Conservation (phyloP, 2,888 invertebrate species). For the Clepsis dumicolana region DNA sequence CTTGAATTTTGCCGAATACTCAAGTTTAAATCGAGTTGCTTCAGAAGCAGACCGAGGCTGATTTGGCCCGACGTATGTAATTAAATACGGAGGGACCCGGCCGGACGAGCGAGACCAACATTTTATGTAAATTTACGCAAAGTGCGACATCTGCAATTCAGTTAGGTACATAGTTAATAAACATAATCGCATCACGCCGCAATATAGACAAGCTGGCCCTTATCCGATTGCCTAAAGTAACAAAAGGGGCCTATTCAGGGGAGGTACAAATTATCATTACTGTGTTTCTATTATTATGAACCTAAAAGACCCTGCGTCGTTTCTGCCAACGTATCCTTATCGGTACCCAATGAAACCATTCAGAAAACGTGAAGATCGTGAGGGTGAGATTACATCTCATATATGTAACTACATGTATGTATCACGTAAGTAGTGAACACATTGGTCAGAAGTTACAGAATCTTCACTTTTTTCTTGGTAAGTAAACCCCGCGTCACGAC, state of each 20-base stretch:
- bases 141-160: constrained; percentile 58
- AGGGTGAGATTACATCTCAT: background rate
- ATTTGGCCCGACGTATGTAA: constrained; percentile 63
- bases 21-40: constrained; percentile 56
- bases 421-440: background rate
- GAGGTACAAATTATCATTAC: constrained; percentile 5
- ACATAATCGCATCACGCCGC: constrained; percentile 44
- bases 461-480: background rate
- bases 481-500: background rate
- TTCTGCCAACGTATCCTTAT: background rate
- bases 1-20: constrained; percentile 40
- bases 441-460: background rate
- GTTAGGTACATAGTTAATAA: constrained; percentile 52
- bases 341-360: background rate
- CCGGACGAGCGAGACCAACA: constrained; percentile 51
- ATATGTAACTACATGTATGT: too few relatives aligned
- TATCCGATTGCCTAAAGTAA: constrained; percentile 50
- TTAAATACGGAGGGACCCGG: constrained; percentile 58
- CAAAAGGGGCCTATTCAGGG: background rate
- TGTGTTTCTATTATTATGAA: background rate
- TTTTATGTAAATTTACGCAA: constrained; percentile 63
- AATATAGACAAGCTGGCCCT: constrained; percentile 51
- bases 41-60: constrained; percentile 51
- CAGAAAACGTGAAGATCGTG: background rate
- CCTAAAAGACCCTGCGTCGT: background rate